Conservation (phyloP, 2,797 vertebrate genomes). For the Microchirus variegatus region DNA sequence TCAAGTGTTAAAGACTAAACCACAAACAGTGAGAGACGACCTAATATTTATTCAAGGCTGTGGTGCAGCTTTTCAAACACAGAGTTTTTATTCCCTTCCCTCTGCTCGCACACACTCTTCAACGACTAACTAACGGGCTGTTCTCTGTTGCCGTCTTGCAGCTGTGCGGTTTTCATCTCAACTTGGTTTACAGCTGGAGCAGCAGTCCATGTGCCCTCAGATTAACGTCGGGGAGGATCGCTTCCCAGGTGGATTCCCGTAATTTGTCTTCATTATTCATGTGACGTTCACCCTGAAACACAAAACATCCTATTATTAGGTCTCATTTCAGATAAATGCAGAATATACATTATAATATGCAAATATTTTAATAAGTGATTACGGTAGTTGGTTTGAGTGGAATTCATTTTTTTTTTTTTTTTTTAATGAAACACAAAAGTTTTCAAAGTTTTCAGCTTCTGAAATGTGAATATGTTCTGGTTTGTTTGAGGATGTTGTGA, state of each 20-base stretch:
- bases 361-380: no score
- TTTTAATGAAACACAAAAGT: no score
- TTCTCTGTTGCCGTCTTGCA: slow-evolving; percentile 62
- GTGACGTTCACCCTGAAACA: background rate
- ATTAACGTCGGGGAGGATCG: slow-evolving; percentile 82
- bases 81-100: slow-evolving; percentile 53
- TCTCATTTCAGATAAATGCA: background rate
- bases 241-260: slow-evolving; percentile 84
- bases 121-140: slow-evolving; percentile 33
- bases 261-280: slow-evolving; percentile 1
- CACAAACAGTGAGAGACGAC: slow-evolving; percentile 45
- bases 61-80: slow-evolving; percentile 78
- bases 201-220: slow-evolving; percentile 81
- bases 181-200: slow-evolving; percentile 75
- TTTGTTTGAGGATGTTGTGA: no score
- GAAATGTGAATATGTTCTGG: no score
- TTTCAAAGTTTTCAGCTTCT: no score
- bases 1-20: slow-evolving; percentile 58
- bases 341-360: background rate
- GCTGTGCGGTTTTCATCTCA: slow-evolving; percentile 83
- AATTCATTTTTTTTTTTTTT: no score
- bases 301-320: accelerated
- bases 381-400: no score
- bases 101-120: slow-evolving; percentile 16
- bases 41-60: slow-evolving; percentile 77